Evolutionary conservation across 2,113 vertebrate genomes (phyloP).

Genomic region (Hyaena hyaena): DNA sequence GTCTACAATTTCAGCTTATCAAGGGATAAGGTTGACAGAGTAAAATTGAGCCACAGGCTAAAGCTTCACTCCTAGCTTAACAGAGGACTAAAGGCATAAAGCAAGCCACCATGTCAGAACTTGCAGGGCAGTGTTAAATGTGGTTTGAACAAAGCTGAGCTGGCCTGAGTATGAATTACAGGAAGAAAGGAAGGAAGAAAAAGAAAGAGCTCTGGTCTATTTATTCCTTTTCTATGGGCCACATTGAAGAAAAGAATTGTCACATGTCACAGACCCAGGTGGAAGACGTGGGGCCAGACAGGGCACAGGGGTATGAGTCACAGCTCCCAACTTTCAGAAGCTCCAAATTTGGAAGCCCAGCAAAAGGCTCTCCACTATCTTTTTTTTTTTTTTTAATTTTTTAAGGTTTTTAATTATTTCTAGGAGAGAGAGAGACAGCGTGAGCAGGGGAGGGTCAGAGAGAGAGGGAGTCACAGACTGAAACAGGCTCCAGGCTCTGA

Average conservation of each 20-base stretch:
- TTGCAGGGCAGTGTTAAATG: not conserved
- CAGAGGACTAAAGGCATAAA: slow-evolving; percentile 42
- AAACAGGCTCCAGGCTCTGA: no score
- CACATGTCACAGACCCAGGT: slow-evolving; percentile 37
- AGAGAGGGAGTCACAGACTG: no score
- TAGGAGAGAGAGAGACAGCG: no score
- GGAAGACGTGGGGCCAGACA: not conserved
- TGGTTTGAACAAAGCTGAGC: slow-evolving; percentile 60
- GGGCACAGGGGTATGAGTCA: not conserved
- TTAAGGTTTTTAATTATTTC: no score
- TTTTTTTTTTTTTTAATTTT: no score
- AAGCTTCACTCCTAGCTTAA: slow-evolving; percentile 58
- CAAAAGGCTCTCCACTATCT: not conserved
- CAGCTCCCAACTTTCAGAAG: not conserved
- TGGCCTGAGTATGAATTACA: slow-evolving; percentile 65
- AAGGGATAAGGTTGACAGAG: slow-evolving; percentile 39
- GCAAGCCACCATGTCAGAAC: slow-evolving; percentile 46
- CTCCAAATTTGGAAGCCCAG: not conserved
- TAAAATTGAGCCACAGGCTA: slow-evolving; percentile 59
- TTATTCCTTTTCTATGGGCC: slow-evolving; percentile 70
- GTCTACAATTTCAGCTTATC: slow-evolving; percentile 48
- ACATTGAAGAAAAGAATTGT: slow-evolving; percentile 48
- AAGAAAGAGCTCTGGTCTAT: slow-evolving; percentile 9
- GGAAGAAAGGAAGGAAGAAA: slow-evolving; percentile 74
- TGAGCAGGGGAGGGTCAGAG: no score